A percentile compares a stretch with the other conserved stretches of the same genome.
phyloP scores from a whole-genome alignment of 2,888 invertebrate species.

The Agonopterix heracliana region DNA sequence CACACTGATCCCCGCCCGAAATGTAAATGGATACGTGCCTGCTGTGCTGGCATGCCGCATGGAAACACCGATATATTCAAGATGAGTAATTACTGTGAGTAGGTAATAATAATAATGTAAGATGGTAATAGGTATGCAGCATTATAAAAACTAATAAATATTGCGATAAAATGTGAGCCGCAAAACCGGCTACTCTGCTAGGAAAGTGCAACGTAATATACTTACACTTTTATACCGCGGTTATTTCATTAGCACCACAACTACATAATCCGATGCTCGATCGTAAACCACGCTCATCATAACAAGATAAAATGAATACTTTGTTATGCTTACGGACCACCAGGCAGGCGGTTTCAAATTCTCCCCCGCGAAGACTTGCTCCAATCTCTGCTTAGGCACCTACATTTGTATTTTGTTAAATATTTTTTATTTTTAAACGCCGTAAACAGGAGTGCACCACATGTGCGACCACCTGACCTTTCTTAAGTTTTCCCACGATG shows the following conservation, averaged over 20 bases:
- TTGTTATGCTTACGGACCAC: constrained; percentile 70
- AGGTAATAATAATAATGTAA: too few species aligned
- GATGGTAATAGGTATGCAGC: neutral
- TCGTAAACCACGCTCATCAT: constrained; percentile 42
- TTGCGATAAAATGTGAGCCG: constrained; percentile 11
- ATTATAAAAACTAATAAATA: neutral
- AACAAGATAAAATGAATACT: constrained; percentile 51
- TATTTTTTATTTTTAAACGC: constrained; percentile 72
- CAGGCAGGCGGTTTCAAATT: constrained; percentile 35
- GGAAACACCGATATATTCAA: too few species aligned
- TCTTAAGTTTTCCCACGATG: constrained; percentile 67
- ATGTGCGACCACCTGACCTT: constrained; percentile 73
- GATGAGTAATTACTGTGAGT: too few species aligned
- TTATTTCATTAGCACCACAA: constrained; percentile 36
- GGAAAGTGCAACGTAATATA: constrained; percentile 21
- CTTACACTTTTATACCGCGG: constrained; percentile 34
- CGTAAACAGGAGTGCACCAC: constrained; percentile 65
- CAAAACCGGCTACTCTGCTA: constrained; percentile 19
- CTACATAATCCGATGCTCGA: constrained; percentile 27
- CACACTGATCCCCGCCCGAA: too few species aligned
- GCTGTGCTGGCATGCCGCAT: too few species aligned
- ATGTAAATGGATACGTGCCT: too few species aligned
- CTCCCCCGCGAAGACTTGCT: constrained; percentile 60
- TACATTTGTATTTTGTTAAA: constrained; percentile 53
- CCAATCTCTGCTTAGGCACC: constrained; percentile 37